A percentile compares a stretch with the other conserved stretches of the same genome.
phyloP scores from a whole-genome alignment of 2,888 invertebrate genomes.

The Alviniconcha strummeri region DNA sequence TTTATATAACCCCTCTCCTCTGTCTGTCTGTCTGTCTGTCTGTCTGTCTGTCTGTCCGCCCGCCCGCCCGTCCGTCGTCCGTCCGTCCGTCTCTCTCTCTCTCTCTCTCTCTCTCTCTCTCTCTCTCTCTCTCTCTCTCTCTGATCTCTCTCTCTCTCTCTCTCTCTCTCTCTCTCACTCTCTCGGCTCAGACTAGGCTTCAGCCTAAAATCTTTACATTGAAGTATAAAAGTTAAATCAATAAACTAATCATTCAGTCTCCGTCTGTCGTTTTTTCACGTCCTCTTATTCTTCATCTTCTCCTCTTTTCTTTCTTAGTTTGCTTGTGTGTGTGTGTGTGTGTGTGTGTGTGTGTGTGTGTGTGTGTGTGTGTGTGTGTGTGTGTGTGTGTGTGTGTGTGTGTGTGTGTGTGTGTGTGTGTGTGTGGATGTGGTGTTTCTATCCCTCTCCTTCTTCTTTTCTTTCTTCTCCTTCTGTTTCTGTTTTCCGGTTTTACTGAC shows the following conservation, averaged over 20 bases:
- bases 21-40: not conserved
- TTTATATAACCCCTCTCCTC: not conserved
- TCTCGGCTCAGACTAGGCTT: not conserved
- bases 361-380: slow-evolving; percentile 15
- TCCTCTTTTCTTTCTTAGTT: not conserved
- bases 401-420: slow-evolving; percentile 11
- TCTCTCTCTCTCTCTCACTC: not conserved
- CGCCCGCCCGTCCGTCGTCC: not conserved
- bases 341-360: not conserved
- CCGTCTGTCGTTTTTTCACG: not conserved
- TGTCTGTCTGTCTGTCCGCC: not conserved
- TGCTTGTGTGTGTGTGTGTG: slow-evolving; percentile 14
- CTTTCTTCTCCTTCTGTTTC: not conserved
- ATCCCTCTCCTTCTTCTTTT: not conserved
- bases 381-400: slow-evolving; percentile 9
- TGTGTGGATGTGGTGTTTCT: not conserved
- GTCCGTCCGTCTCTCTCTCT: not conserved
- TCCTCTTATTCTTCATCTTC: not conserved
- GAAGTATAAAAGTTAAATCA: not conserved
- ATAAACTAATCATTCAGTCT: not conserved
- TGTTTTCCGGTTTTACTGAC: not conserved
- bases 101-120: slow-evolving; percentile 11
- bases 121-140: slow-evolving; percentile 11
- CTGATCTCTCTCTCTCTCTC: not conserved
- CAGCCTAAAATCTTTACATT: too few species aligned